Conservation (phyloP, 2,113 vertebrate genomes). For the Cettia cetti region DNA sequence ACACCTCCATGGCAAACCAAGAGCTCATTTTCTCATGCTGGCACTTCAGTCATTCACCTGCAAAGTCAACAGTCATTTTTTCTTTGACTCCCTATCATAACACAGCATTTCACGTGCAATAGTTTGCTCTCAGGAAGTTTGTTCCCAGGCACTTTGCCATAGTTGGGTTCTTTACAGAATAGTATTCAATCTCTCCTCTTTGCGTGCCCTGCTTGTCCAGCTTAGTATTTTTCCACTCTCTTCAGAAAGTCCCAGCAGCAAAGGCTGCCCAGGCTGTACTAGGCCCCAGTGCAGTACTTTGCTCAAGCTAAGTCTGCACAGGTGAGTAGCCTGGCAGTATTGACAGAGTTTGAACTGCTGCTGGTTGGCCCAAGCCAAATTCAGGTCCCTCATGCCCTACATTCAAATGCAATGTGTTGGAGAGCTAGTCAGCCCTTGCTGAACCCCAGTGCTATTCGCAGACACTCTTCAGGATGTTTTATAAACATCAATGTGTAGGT, state of each 20-base stretch:
- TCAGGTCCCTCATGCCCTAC: not conserved
- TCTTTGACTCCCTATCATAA: not conserved
- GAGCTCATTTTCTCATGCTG: not conserved
- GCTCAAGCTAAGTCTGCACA: not conserved
- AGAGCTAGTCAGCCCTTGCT: not conserved
- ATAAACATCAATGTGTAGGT: not conserved
- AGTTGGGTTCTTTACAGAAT: not conserved
- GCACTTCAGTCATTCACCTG: not conserved
- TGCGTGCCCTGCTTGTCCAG: not conserved
- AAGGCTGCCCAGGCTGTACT: not conserved
- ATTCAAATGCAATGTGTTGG: not conserved
- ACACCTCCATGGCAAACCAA: not conserved
- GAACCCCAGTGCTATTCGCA: not conserved
- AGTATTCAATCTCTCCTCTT: not conserved
- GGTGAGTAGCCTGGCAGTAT: accelerated
- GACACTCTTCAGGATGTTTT: not conserved
- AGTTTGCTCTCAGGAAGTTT: not conserved
- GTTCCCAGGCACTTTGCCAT: not conserved
- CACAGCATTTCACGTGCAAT: not conserved
- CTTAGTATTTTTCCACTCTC: not conserved
- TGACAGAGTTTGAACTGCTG: not conserved
- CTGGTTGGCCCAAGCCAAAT: not conserved
- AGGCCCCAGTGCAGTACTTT: not conserved
- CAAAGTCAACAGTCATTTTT: not conserved
- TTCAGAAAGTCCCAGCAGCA: not conserved